Conservation (phyloP, 2,888 invertebrate species). For the Drosophila anomalata region DNA sequence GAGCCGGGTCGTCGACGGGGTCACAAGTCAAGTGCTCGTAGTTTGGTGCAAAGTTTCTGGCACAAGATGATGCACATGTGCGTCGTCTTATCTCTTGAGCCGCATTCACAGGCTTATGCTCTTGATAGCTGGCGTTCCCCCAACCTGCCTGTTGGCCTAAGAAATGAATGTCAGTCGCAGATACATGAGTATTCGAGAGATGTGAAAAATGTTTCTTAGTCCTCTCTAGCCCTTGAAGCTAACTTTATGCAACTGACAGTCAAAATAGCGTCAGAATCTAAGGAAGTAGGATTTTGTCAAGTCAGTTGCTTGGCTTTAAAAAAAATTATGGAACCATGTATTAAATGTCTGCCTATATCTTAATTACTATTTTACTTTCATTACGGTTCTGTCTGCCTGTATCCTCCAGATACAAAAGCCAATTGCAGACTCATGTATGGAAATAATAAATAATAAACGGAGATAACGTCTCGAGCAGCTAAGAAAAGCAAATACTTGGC, state of each 20-base stretch:
- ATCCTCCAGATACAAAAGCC: not conserved
- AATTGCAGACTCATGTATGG: not conserved
- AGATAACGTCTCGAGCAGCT: not conserved
- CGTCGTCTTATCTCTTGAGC: constrained; percentile 48
- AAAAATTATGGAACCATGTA: not conserved
- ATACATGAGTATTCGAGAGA: constrained; percentile 31
- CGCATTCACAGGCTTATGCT: constrained; percentile 39
- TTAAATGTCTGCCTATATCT: not conserved
- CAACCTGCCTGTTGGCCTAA: constrained; percentile 36
- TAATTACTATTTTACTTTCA: not conserved
- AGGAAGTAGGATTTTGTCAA: not conserved
- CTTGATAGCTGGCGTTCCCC: constrained; percentile 43
- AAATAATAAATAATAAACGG: not conserved
- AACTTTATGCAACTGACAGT: not conserved
- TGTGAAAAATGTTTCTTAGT: constrained; percentile 3
- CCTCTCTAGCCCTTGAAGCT: constrained; percentile 10
- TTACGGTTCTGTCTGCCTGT: not conserved
- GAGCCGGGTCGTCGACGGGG: not conserved
- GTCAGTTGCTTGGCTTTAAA: not conserved
- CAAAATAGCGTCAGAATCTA: not conserved
- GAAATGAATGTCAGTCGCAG: constrained; percentile 61
- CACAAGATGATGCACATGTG: constrained; percentile 43
- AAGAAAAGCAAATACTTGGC: constrained; percentile 3
- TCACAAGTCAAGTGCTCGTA: constrained; percentile 8
- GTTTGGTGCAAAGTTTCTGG: constrained; percentile 51